Evolutionary conservation across 2,797 vertebrate genomes (phyloP).

Genomic region (Sciurus vulgaris): DNA sequence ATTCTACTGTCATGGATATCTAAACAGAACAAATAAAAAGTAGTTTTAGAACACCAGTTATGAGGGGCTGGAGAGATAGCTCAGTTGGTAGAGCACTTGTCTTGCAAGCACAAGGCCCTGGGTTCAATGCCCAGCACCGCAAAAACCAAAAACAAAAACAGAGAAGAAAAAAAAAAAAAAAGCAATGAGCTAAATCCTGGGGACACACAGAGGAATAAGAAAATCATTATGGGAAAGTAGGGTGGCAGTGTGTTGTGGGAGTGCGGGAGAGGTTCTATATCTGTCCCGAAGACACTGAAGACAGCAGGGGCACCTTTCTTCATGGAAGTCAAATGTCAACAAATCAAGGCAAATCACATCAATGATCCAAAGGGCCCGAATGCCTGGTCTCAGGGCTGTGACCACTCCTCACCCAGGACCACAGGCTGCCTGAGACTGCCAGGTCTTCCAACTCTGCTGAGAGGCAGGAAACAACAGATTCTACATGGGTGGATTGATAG

Average conservation of each 20-base stretch:
- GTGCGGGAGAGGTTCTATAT: too few relatives aligned
- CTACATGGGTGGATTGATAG: not conserved
- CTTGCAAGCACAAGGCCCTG: too few relatives aligned
- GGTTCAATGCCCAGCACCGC: too few relatives aligned
- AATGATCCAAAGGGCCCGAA: not conserved
- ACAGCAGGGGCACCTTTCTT: not conserved
- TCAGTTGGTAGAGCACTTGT: too few relatives aligned
- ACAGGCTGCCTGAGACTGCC: rapidly evolving
- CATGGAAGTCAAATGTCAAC: not conserved
- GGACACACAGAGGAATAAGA: not conserved
- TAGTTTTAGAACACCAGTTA: too few relatives aligned
- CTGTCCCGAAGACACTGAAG: not conserved
- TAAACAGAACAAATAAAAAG: too few relatives aligned
- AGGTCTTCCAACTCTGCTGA: not conserved
- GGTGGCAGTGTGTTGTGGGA: too few relatives aligned
- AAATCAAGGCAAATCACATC: not conserved
- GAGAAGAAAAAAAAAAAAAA: too few relatives aligned
- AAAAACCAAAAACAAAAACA: too few relatives aligned
- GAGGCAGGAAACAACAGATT: not conserved
- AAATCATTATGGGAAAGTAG: not conserved
- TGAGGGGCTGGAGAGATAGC: too few relatives aligned
- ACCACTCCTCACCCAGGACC: not conserved
- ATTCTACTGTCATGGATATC: too few relatives aligned
- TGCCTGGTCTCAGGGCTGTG: not conserved
- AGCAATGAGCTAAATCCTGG: not conserved